Percentiles rank a stretch among this genome's conserved stretches.
These are phyloP conservation scores for Branchipolynoe longqiensis DNA, from an alignment of 2,888 invertebrate species.

Conservation along the genomic window DNA sequence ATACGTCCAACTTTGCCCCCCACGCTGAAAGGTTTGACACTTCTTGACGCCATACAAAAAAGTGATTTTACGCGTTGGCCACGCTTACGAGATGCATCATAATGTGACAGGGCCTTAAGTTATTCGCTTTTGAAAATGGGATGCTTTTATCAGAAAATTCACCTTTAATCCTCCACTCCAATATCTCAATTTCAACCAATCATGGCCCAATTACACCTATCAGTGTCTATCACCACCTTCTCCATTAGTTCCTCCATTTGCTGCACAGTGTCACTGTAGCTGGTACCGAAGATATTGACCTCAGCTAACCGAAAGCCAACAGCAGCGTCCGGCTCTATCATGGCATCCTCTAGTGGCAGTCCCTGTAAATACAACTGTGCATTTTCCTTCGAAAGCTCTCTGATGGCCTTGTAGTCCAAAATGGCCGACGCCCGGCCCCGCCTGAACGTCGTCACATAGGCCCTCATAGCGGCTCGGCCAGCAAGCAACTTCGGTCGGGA, in stretches of 20 bases:
- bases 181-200: background rate
- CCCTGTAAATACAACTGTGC: background rate
- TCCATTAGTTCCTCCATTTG: background rate
- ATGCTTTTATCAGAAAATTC: too few relatives aligned
- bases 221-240: slow-evolving; percentile 14
- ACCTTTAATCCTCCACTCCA: too few relatives aligned
- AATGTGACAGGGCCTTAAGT: too few relatives aligned
- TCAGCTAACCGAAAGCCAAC: slow-evolving; percentile 15
- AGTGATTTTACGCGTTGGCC: too few relatives aligned
- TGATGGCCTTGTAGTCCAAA: background rate
- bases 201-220: background rate
- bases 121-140: too few relatives aligned
- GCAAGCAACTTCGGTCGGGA: background rate
- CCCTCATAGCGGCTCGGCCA: background rate
- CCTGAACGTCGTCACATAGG: background rate
- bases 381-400: background rate
- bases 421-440: slow-evolving; percentile 1
- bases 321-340: slow-evolving; percentile 5
- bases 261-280: background rate
- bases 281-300: slow-evolving; percentile 7
- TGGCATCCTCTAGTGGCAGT: slow-evolving; percentile 3
- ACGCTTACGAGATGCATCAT: too few relatives aligned
- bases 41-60: too few relatives aligned
- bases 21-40: too few relatives aligned
- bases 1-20: too few relatives aligned